Conservation (phyloP, 2,113 vertebrate species). For the Vireo altiloquus region DNA sequence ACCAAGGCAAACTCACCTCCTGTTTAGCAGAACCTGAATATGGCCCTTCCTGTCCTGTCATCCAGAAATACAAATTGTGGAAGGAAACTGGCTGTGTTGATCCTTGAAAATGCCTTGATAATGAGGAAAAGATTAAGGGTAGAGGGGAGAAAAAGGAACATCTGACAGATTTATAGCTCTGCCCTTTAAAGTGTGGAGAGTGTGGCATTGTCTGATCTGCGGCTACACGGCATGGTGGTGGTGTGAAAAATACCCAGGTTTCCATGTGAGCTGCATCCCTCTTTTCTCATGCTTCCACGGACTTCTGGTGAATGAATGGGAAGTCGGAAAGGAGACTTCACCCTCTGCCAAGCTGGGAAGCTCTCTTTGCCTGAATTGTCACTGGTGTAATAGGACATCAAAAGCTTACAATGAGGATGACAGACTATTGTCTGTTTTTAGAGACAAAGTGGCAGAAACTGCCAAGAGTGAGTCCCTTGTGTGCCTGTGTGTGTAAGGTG, state of each 20-base stretch:
- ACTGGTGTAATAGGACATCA: background rate
- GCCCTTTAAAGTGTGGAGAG: background rate
- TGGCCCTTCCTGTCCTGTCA: background rate
- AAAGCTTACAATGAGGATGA: background rate
- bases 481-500: background rate
- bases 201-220: background rate
- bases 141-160: background rate
- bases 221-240: rapidly evolving
- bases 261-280: background rate
- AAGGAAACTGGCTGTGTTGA: background rate
- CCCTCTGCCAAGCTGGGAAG: background rate
- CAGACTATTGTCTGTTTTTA: background rate
- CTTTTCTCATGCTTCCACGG: background rate
- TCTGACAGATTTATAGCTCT: background rate
- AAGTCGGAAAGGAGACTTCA: background rate
- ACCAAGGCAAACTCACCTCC: background rate
- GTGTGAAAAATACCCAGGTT: background rate
- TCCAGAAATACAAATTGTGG: background rate
- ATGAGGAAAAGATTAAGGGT: background rate
- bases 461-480: background rate
- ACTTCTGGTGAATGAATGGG: background rate
- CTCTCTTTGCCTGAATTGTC: background rate
- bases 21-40: background rate
- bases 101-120: background rate
- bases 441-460: background rate